These are phyloP conservation scores for Hetaerina americana DNA, from an alignment of 1,140 invertebrate genomes.

Conservation along the genomic window DNA sequence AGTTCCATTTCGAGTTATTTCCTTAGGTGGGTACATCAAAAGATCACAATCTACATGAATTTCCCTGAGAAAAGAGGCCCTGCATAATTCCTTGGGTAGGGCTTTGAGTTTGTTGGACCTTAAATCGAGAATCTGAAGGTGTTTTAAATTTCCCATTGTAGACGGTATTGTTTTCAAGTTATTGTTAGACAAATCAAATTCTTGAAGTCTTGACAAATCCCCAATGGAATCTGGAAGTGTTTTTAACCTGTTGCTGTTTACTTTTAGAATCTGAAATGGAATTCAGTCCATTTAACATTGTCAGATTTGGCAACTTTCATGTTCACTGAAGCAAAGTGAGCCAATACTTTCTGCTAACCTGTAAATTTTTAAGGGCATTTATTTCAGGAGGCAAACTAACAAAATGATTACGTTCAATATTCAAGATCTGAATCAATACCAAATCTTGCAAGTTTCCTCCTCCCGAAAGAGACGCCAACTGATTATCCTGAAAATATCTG, in stretches of 20 bases:
- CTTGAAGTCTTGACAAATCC: slow-evolving; percentile 41
- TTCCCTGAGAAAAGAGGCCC: slow-evolving; percentile 36
- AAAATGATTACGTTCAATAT: slow-evolving; percentile 58
- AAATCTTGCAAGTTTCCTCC: slow-evolving; percentile 57
- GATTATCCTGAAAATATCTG: slow-evolving; percentile 45
- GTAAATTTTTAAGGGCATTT: slow-evolving; percentile 42
- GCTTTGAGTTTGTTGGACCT: slow-evolving; percentile 18
- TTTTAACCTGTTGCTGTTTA: slow-evolving; percentile 48
- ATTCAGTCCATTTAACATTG: too few relatives aligned
- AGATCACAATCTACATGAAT: slow-evolving; percentile 45
- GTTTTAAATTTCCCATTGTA: slow-evolving; percentile 43
- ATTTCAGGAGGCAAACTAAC: slow-evolving; percentile 44
- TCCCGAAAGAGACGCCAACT: slow-evolving; percentile 47
- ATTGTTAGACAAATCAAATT: slow-evolving; percentile 58
- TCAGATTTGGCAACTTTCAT: too few relatives aligned
- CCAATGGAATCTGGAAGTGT: slow-evolving; percentile 52
- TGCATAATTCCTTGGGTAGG: slow-evolving; percentile 38
- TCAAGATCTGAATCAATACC: slow-evolving; percentile 48
- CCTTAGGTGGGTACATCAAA: slow-evolving; percentile 45
- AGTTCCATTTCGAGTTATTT: slow-evolving; percentile 41
- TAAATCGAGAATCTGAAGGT: slow-evolving; percentile 40
- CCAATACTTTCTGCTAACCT: slow-evolving; percentile 25
- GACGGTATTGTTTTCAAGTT: slow-evolving; percentile 49
- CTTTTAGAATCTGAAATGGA: slow-evolving; percentile 43
- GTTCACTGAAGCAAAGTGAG: neutral